These are phyloP conservation scores for Aporophyla lueneburgensis DNA, from an alignment of 2,888 invertebrate species.

Conservation along the genomic window DNA sequence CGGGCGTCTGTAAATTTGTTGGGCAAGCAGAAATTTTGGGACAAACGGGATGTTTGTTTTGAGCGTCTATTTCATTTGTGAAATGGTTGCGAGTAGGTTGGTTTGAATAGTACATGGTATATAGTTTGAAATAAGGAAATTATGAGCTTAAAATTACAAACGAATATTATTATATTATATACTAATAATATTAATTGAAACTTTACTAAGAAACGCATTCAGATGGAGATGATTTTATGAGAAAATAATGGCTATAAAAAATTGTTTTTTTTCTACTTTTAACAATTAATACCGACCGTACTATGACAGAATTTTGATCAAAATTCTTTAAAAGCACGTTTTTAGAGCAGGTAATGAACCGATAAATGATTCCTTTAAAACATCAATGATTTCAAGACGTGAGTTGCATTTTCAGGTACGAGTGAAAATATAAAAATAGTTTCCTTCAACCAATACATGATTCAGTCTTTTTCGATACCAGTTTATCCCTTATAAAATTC, in stretches of 20 bases:
- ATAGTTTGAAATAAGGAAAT: neutral
- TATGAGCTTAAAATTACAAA: neutral
- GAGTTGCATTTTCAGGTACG: neutral
- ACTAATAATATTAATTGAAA: no score
- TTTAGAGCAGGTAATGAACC: neutral
- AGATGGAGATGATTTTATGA: neutral
- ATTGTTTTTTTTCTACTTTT: neutral
- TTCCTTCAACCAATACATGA: neutral
- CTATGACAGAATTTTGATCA: no score
- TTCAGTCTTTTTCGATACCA: neutral
- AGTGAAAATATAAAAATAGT: neutral
- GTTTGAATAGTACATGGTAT: neutral
- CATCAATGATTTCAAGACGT: no score
- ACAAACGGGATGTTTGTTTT: conserved; percentile 15
- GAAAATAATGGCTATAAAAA: neutral
- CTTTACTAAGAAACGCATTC: neutral
- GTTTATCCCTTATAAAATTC: neutral
- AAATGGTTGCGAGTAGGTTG: conserved; percentile 1
- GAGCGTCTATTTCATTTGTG: conserved; percentile 24
- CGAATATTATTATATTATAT: no score
- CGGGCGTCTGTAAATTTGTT: conserved; percentile 31
- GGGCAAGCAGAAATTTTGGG: conserved; percentile 23
- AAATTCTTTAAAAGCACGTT: neutral
- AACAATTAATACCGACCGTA: neutral
- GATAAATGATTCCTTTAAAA: neutral